These are phyloP conservation scores for Maniola jurtina DNA, from an alignment of 1,140 invertebrate species.

Conservation along the genomic window DNA sequence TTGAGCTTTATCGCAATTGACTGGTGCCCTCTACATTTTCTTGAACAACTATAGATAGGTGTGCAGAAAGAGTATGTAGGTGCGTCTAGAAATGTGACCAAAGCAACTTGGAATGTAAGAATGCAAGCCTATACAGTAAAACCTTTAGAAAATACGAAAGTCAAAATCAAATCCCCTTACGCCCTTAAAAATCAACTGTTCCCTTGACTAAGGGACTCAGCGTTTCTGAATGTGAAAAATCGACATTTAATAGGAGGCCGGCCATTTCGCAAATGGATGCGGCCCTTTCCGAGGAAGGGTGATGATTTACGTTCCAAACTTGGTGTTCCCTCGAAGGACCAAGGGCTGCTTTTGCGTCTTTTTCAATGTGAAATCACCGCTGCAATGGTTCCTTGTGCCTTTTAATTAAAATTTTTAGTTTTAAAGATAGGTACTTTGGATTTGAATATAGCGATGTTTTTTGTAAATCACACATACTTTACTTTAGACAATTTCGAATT, in stretches of 20 bases:
- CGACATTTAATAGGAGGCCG: conserved; percentile 69
- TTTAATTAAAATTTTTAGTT: neutral
- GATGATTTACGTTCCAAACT: conserved; percentile 61
- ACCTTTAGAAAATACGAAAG: conserved; percentile 18
- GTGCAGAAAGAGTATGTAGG: no score
- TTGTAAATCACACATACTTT: no score
- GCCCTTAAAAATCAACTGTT: conserved; percentile 47
- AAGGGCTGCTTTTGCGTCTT: conserved; percentile 41
- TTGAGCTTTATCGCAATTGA: no score
- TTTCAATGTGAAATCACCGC: conserved; percentile 36
- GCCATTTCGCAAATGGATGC: conserved; percentile 67
- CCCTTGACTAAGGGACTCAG: conserved; percentile 42
- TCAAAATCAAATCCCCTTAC: conserved; percentile 32
- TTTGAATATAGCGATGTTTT: no score
- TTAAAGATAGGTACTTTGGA: neutral
- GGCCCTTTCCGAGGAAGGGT: conserved; percentile 49
- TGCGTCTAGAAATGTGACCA: no score
- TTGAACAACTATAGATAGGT: no score
- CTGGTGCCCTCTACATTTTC: no score
- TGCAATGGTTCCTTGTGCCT: neutral
- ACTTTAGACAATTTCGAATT: no score
- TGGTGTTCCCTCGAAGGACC: conserved; percentile 32
- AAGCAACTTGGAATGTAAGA: no score
- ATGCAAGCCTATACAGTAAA: neutral
- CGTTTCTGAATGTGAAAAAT: conserved; percentile 65